Percentiles rank a stretch among this genome's conserved stretches.
Conservation (phyloP, 2,113 vertebrate genomes). For the Danionella cerebrum region DNA sequence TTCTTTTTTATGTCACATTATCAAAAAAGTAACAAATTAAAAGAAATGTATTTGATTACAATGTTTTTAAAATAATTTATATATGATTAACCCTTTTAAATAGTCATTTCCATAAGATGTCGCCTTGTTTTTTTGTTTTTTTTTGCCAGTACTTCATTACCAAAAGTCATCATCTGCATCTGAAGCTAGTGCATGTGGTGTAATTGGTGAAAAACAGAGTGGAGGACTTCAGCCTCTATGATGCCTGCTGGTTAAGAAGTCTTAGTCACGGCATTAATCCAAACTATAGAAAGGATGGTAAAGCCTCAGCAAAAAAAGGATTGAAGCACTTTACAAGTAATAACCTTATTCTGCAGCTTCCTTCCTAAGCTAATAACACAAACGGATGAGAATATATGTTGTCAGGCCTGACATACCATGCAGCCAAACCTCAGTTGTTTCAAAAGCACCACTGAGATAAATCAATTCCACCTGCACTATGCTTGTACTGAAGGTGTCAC, state of each 20-base stretch:
- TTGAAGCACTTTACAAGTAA: not conserved
- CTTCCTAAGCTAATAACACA: not conserved
- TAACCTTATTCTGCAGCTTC: not conserved
- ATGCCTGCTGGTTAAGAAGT: not conserved
- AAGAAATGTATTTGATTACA: too few species aligned
- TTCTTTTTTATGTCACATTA: too few species aligned
- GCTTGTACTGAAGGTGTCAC: constrained; percentile 12
- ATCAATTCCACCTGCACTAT: not conserved
- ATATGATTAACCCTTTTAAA: too few species aligned
- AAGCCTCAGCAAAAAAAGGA: not conserved
- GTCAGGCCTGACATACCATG: not conserved
- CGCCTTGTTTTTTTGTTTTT: too few species aligned
- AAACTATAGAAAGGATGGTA: not conserved
- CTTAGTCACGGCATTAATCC: not conserved
- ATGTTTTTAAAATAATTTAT: too few species aligned
- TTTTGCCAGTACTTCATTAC: constrained; percentile 59
- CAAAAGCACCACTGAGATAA: not conserved
- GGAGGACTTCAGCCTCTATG: not conserved
- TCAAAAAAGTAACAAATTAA: too few species aligned
- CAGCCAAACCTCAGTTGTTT: not conserved
- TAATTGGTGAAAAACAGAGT: constrained; percentile 5
- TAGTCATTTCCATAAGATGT: too few species aligned
- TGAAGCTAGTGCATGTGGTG: constrained; percentile 49
- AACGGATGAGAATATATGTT: not conserved
- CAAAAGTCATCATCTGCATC: constrained; percentile 57